phyloP scores from a whole-genome alignment of 2,888 invertebrate genomes.

The Andrena bucephala region DNA sequence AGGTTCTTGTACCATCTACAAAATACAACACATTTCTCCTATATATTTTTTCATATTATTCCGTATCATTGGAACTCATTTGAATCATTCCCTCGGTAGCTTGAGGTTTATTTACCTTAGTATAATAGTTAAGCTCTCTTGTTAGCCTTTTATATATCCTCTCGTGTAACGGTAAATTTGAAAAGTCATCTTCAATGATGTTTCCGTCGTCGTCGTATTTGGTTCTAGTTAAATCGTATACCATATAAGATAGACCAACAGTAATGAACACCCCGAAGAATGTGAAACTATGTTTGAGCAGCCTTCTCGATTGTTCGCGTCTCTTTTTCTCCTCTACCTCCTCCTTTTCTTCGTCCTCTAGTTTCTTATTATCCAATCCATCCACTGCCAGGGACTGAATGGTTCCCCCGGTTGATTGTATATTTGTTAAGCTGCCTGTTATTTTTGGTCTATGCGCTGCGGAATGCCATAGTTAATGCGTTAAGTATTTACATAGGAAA shows the following conservation, averaged over 20 bases:
- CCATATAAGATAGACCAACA: slow-evolving; percentile 87
- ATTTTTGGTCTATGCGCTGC: slow-evolving; percentile 72
- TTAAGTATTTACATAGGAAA: background rate
- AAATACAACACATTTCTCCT: background rate
- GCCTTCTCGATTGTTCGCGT: slow-evolving; percentile 90
- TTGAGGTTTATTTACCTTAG: slow-evolving; percentile 86
- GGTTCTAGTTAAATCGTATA: slow-evolving; percentile 92
- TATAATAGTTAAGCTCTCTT: slow-evolving; percentile 90
- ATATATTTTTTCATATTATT: background rate
- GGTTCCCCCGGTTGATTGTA: slow-evolving; percentile 69
- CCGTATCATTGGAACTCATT: no score
- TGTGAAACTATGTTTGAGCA: slow-evolving; percentile 87
- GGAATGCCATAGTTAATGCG: background rate
- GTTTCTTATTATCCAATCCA: slow-evolving; percentile 62
- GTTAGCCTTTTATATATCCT: slow-evolving; percentile 91
- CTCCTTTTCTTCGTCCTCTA: slow-evolving; percentile 86
- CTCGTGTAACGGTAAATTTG: slow-evolving; percentile 88
- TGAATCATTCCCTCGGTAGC: background rate
- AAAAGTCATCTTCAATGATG: slow-evolving; percentile 91
- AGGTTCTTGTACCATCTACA: slow-evolving; percentile 90
- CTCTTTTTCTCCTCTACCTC: slow-evolving; percentile 87
- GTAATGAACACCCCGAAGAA: slow-evolving; percentile 87
- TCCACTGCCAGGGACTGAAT: slow-evolving; percentile 57
- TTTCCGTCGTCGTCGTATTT: slow-evolving; percentile 90
- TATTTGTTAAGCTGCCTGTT: slow-evolving; percentile 77